Base-by-base conservation (phyloP, 1,140 invertebrate genomes). In the Agrilus planipennis region DNA sequence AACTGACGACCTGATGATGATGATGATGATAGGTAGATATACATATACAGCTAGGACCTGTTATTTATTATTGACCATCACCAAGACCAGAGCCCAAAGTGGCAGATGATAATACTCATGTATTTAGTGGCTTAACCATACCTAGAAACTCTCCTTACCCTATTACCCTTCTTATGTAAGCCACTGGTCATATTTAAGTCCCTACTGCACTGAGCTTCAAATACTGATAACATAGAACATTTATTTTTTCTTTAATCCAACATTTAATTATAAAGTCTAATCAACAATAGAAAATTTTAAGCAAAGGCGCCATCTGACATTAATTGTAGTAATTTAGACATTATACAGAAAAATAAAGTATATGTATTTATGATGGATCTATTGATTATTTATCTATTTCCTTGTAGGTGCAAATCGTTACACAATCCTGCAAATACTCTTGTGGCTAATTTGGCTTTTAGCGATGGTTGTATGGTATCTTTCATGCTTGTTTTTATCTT, bases 391-490 rank as follows among this genome's bases (percentile, higher is more conserved):
- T 2, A 23, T 45, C 30, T 35, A 14, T 42, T 12, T 46, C 0
- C 31, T 64, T 64, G 55, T 63, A 84, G 83, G 51, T 79, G 76
- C 43, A 73, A 75, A 49, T 70, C 71, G 1, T 62, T 88, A 23
- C 66, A 79, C 23, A 85, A 81, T 2, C 76, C 81, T 9, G 78
- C 81, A 1, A 86, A 86, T 52, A 79, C 79, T 47, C 62, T 87
- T 12, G 72, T 88, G 11, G 69, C 81, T 29, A 86, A 85, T 59
- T 68, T 88, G 46, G 82, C 83, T 10, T 59, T 84, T 12, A 82
- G 79, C 51, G 84, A 88, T 62, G 71, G 79, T 40, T 47, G 80
- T 20, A 79, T 83, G 71, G 65, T 81, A 28, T 55, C 67, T 10
- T 78, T 82, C 60, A 75, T 73, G 38, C 79, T 79, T 0, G 64